Base-by-base conservation (phyloP, 2,113 vertebrate species). In the Dolichallabes microphthalmus region DNA sequence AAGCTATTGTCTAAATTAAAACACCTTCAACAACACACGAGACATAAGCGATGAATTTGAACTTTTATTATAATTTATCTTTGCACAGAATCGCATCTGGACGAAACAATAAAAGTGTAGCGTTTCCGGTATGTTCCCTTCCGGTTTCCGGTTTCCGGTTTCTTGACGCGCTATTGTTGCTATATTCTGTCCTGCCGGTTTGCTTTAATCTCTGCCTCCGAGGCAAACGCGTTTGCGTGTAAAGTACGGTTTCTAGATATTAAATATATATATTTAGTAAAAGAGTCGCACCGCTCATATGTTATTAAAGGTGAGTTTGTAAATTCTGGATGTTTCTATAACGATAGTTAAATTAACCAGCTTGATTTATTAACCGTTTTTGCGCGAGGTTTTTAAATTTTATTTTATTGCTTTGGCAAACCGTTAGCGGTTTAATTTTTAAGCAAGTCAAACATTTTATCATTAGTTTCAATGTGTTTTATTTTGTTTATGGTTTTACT, bases 81-180 rank as follows among this genome's bases (percentile, higher is more conserved):
- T 8, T 50, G 11, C 35, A 73, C 35, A 74, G 20, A 69, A 69
- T 1, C 55, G 10, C 1, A 55, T 7, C 2, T 76, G 9, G 19
- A 78, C 52, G 0, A 19, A 58, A 78, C 74, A 12, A 35, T 57
- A 22, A 20, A 22, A 58, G 20, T 17, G 22, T 32, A 20, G n/a
- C 19, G 27, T 78, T 32, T 60, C 30, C 30, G 2, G 30, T 12
- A 2, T 14, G 19, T 13, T 39, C 27, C 10, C 10, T 79, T 79
- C 76, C 76, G 32, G 76, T 39, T 79, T 79, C 76, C 76, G 32
- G 76, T 39, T 79, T 79, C 76, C 76, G 76, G 17, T 79, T 22
- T 60, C 13, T 39, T 35, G 0, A 25, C 55, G 20, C 76, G 55
- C 11, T 60, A 25, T 79, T 79, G 27, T 78, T 35, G 53, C 52